Percentiles rank a stretch among this genome's conserved stretches.
Evolutionary conservation across 1,140 invertebrate species (phyloP).

Genomic region (Atta texana): DNA sequence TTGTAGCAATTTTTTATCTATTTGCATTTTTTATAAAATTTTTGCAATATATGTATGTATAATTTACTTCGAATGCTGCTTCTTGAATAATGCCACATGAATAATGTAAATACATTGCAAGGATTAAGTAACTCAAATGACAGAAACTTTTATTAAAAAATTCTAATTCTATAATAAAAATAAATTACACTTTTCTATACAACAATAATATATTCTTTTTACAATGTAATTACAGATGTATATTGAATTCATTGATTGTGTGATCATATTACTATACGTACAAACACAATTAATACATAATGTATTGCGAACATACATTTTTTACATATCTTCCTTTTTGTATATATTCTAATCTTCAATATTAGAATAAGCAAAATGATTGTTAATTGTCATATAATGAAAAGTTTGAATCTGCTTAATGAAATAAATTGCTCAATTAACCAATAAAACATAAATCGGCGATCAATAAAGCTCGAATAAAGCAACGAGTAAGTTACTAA

Average conservation of each 20-base stretch:
- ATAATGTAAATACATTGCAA: background rate
- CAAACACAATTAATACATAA: slow-evolving; percentile 45
- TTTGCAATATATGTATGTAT: background rate
- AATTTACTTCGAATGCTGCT: background rate
- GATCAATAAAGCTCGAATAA: too few species aligned
- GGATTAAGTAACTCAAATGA: slow-evolving; percentile 24
- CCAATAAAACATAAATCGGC: slow-evolving; percentile 20
- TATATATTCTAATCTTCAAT: background rate
- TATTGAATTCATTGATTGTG: slow-evolving; percentile 26
- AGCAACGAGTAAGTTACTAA: background rate
- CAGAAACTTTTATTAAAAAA: slow-evolving; percentile 35
- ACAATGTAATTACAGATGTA: slow-evolving; percentile 46
- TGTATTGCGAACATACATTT: slow-evolving; percentile 35
- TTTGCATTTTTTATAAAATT: background rate
- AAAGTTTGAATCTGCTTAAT: background rate
- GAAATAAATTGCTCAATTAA: background rate
- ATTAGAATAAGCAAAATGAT: background rate
- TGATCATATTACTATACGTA: slow-evolving; percentile 57
- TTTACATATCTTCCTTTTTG: slow-evolving; percentile 22
- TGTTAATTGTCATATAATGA: background rate
- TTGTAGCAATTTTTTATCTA: background rate
- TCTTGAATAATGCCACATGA: background rate
- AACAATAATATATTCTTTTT: slow-evolving; percentile 65
- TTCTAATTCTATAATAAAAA: slow-evolving; percentile 62
- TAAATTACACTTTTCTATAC: slow-evolving; percentile 58